Base-by-base conservation (phyloP, 2,888 invertebrate species). In the Drosophila putrida region DNA sequence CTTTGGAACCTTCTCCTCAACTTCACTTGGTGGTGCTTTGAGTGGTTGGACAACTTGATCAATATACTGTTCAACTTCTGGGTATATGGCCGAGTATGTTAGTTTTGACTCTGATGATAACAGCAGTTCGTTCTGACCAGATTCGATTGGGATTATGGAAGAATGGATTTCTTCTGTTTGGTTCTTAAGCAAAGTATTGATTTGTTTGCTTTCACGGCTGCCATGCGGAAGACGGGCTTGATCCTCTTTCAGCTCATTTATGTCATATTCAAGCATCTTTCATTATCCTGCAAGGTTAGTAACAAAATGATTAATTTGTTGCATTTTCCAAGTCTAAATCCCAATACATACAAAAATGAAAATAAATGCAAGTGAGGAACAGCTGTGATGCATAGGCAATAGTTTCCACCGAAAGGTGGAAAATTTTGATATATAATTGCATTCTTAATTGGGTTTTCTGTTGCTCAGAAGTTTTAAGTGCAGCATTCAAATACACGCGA, bases 201-300 rank as follows among this genome's bases (percentile, higher is more conserved):
- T 33, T 9, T 44, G 20, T 20, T 60, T 38, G 49, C 20, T 68
- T 53, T 41, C 78, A 31, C 36, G 65, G 50, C 58, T 59, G 61
- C 41, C 49, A 55, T 50, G 80, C 80, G 91, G 92, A 91, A 91
- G 92, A 88, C 89, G 77, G 80, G 78, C 82, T 84, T 87, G 88
- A 88, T 91, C 91, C 89, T 91, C 90, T 82, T 88, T 89, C 75
- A 85, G 78, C 88, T 86, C 88, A 80, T 80, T 82, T 89, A 82
- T 89, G 81, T 87, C 91, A 91, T 91, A 88, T 91, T 90, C 91
- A 88, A 84, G 91, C 92, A 92, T 92, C 90, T 92, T 92, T 92
- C 83, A 88, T 84, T 78, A 88, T 84, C 83, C 83, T 84, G 69
- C 25, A 65, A 61, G 27, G 73, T 84, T 61, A 33, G 75, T 27